Conservation (phyloP, 2,113 vertebrate species). For the Lampris megalopsis region DNA sequence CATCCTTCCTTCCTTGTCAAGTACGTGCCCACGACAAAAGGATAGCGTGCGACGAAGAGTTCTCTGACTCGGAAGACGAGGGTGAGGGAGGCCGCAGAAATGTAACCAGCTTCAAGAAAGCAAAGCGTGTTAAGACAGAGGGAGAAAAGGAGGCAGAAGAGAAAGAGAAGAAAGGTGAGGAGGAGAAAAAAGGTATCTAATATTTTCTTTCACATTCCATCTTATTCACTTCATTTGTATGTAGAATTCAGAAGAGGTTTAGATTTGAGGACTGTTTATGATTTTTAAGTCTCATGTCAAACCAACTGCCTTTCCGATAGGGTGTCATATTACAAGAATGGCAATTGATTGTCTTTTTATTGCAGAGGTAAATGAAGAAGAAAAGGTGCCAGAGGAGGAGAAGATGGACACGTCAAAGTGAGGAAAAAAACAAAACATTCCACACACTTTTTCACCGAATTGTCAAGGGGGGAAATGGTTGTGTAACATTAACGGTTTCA, state of each 20-base stretch:
- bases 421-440: conserved; percentile 33
- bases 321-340: background rate
- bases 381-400: conserved; percentile 81
- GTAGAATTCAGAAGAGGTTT: background rate
- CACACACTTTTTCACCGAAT: background rate
- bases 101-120: conserved; percentile 92
- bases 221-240: background rate
- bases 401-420: conserved; percentile 87
- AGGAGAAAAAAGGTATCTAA: conserved; percentile 78
- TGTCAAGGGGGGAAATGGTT: conserved; percentile 1
- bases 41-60: conserved; percentile 97
- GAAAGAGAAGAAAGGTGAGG: conserved; percentile 91
- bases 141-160: conserved; percentile 97
- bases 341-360: background rate
- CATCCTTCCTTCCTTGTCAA: conserved; percentile 52
- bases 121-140: conserved; percentile 92
- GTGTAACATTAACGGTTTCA: conserved; percentile 25
- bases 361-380: conserved; percentile 83
- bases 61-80: conserved; percentile 97
- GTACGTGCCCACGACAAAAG: conserved; percentile 97
- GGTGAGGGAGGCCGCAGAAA: conserved; percentile 91
- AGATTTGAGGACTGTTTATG: too few relatives aligned
- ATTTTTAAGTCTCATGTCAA: background rate
- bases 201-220: conserved; percentile 1
- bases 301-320: background rate